Evolutionary conservation across 53 echinoderm and acorn worm species (phyloP), one percentile per base, ranked within the genome.

Genomic region (Henricia sp.): DNA sequence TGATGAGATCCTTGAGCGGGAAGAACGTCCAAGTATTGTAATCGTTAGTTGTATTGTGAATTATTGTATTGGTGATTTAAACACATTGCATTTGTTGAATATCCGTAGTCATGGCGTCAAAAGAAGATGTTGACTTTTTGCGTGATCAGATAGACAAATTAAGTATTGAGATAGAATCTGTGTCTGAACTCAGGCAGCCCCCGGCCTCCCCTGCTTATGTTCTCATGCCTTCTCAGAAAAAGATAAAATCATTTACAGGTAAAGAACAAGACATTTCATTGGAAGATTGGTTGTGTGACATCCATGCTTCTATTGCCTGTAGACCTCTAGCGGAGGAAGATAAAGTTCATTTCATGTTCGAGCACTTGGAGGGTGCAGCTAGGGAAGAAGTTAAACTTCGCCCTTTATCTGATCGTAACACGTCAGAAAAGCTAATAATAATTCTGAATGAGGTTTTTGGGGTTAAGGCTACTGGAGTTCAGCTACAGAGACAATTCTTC

Each of bases 261-360:
- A 68, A 42, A 39, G 68, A 68, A 37, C 41, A 36, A 2, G 39
- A 37, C 40, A 70, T 70, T 2, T 12, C 51, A 30, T 50, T 71
- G 32, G 51, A 71, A 48, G 71, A 48, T 71, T 71, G 73, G 40
- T 37, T 52, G 19, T 73, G 73, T 20, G 73, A 73, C 37, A 73
- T 73, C 23, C 52, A 73, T 32, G 73, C 54, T 35, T 73, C 52
- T 3, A 73, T 73, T 52, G 73, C 54, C 52, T 73, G 53, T 16
- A 73, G 73, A 37, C 73, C 73, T 20, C 53, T 73, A 16, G 35
- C 73, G 8, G 73, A 73, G 6, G 73, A 73, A 53, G 73, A 73
- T 73, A 73, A 73, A 35, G 73, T 73, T 4, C 73, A 73, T 53
- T 53, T 73, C 53, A 73, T 73, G 73, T 73, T 73, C 37, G 37